phyloP scores from a whole-genome alignment of 2,888 invertebrate species.

The Dioctria linearis region DNA sequence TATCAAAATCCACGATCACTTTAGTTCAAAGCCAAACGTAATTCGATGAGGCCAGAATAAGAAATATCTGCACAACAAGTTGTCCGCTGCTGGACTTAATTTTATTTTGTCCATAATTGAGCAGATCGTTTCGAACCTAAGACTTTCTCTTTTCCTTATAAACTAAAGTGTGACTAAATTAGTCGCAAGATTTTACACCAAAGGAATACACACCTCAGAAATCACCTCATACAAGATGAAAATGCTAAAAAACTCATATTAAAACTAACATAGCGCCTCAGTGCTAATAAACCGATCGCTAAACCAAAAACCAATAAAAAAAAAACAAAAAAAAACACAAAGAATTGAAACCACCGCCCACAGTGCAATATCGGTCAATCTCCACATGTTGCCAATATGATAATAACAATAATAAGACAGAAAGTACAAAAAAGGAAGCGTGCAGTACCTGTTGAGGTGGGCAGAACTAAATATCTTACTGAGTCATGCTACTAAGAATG shows the following conservation, averaged over 20 bases:
- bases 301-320: background rate
- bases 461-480: slow-evolving; percentile 32
- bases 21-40: slow-evolving; percentile 9
- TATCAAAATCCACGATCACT: background rate
- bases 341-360: slow-evolving; percentile 13
- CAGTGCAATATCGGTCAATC: slow-evolving; percentile 27
- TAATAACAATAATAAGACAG: slow-evolving; percentile 26
- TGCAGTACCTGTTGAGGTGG: slow-evolving; percentile 41
- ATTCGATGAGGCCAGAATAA: slow-evolving; percentile 1
- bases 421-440: slow-evolving; percentile 47
- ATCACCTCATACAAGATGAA: background rate
- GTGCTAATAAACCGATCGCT: background rate
- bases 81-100: slow-evolving; percentile 4
- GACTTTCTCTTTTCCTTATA: slow-evolving; percentile 25
- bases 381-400: slow-evolving; percentile 16
- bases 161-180: background rate
- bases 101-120: slow-evolving; percentile 19
- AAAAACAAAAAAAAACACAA: background rate
- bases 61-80: background rate
- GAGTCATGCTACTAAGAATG: slow-evolving; percentile 49
- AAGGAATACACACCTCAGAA: background rate
- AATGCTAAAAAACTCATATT: background rate
- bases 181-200: background rate
- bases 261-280: background rate
- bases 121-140: background rate